Evolutionary conservation across 2,113 vertebrate genomes (phyloP), one percentile per base, ranked within the genome.

Genomic region (Rissa tridactyla): DNA sequence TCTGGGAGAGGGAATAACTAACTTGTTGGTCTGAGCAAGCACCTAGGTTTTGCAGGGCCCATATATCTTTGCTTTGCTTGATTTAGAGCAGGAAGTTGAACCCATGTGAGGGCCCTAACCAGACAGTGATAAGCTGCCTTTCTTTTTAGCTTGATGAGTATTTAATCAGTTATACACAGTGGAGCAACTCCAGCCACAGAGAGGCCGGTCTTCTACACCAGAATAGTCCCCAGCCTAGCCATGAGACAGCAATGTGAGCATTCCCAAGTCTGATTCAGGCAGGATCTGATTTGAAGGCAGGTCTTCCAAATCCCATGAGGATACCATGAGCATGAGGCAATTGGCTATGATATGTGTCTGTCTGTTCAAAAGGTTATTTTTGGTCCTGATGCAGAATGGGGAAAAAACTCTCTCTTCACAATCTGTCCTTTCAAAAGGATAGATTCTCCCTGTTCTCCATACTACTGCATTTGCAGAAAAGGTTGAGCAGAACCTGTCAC

Each of bases 121-220:
- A 92, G 89, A 95, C 61, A 75, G 83, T 13, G 89, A 73, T 94
- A 88, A 92, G 77, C 88, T 68, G 64, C 38, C 55, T 55, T 92
- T 95, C 92, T 78, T 95, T 96, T 94, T 95, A 97, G 72, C 77
- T 79, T 68, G 77, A 64, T 89, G 88, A 91, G 83, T 94, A 86
- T 79, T 78, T 84, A 51, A 82, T 86, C 61, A 91, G 83, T 40
- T 84, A 78, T 52, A 89, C 40, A 47, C 18, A 66, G 26, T 12
- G 69, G 91, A 94, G 38, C 38, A 79, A 81, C 75, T 92, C 83
- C 89, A 94, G 26, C 30, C 54, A 69, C 0, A 3, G 54, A 77
- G 20, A 49, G 42, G 55, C 51, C 42, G 10, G 51, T 36, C 62
- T 77, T 86, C 26, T 49, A 68, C 72, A 88, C 54, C 86, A 95